A percentile compares a stretch with the other conserved stretches of the same genome.
These are phyloP conservation scores for Ovis canadensis DNA, from an alignment of 2,113 vertebrate genomes.

Conservation along the genomic window DNA sequence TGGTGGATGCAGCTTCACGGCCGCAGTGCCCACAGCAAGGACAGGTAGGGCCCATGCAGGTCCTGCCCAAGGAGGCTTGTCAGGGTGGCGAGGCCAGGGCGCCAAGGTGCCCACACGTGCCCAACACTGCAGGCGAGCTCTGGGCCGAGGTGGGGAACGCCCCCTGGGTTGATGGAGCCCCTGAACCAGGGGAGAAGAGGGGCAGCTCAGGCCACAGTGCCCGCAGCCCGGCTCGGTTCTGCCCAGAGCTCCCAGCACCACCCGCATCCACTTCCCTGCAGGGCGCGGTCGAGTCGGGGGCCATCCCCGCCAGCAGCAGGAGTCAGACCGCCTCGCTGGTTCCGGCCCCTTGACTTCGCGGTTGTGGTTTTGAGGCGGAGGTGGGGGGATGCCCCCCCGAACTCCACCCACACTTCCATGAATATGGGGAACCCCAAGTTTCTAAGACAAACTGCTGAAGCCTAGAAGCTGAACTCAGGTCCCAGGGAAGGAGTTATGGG, in stretches of 20 bases:
- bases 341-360: background rate
- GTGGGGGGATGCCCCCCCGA: background rate
- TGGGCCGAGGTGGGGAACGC: rapidly evolving
- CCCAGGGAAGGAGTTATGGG: background rate
- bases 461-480: background rate
- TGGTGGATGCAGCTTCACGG: rapidly evolving
- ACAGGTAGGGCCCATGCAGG: background rate
- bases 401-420: background rate
- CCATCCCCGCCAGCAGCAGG: background rate
- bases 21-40: rapidly evolving
- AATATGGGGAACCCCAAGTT: background rate
- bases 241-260: background rate
- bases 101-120: rapidly evolving
- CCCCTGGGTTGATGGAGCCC: rapidly evolving
- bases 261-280: background rate
- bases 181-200: background rate
- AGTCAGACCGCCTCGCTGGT: background rate
- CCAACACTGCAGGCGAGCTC: background rate
- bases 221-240: background rate
- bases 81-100: background rate
- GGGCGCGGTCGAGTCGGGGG: rapidly evolving
- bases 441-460: background rate
- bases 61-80: background rate
- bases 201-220: rapidly evolving
- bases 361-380: background rate